A percentile compares a stretch with the other conserved stretches of the same genome.
Evolutionary conservation across 2,113 vertebrate species (phyloP).

Genomic region (Halichoerus grypus): DNA sequence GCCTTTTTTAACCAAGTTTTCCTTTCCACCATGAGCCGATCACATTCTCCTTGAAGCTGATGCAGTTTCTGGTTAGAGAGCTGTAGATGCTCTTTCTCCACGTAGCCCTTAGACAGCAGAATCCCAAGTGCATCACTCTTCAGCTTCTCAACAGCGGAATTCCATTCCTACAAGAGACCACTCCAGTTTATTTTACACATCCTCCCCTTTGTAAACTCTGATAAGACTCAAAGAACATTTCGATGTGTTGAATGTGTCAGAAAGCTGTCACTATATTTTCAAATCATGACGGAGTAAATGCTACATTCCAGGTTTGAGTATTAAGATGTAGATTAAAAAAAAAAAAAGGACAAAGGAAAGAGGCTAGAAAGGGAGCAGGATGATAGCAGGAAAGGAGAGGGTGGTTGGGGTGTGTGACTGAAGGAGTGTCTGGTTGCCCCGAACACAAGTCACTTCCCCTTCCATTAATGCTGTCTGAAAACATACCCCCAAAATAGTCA

Average conservation of each 20-base stretch:
- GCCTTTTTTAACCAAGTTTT: constrained; percentile 87
- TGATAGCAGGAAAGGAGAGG: neutral
- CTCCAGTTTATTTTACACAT: neutral
- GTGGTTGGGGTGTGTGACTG: neutral
- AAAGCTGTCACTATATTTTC: constrained; percentile 19
- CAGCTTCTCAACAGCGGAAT: constrained; percentile 82
- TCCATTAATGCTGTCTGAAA: neutral
- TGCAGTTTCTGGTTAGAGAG: constrained; percentile 88
- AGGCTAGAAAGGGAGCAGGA: neutral
- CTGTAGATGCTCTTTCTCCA: constrained; percentile 87
- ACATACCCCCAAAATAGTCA: neutral
- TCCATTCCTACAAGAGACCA: constrained; percentile 88
- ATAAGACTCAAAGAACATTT: neutral
- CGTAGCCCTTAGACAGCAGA: constrained; percentile 79
- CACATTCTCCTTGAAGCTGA: constrained; percentile 86
- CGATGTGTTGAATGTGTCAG: neutral
- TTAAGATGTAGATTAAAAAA: neutral
- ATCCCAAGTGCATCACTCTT: constrained; percentile 86
- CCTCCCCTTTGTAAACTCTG: neutral
- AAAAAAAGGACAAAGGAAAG: neutral
- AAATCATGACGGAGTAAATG: neutral
- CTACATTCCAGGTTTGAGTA: neutral
- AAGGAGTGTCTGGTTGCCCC: neutral
- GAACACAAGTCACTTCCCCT: neutral
- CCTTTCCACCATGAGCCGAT: constrained; percentile 84